Evolutionary conservation across 2,888 invertebrate species (phyloP).

Genomic region (Baccha elongata): DNA sequence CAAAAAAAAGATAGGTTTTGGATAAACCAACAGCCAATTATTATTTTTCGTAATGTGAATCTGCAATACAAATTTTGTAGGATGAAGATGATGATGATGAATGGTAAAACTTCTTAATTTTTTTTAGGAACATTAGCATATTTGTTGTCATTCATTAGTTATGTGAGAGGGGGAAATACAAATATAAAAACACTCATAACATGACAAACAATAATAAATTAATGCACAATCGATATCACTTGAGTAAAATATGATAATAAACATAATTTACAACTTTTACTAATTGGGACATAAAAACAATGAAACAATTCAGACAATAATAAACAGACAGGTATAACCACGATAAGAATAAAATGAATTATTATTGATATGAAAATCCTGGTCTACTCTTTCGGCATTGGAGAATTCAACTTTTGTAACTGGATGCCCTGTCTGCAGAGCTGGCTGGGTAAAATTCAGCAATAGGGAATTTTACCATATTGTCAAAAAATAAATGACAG

Average conservation of each 20-base stretch:
- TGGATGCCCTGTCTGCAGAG: no score
- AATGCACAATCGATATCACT: conserved; percentile 47
- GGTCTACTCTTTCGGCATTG: no score
- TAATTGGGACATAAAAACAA: conserved; percentile 19
- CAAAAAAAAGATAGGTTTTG: neutral
- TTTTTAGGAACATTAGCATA: neutral
- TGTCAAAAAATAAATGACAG: no score
- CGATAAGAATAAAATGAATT: conserved; percentile 38
- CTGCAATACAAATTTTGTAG: conserved; percentile 30
- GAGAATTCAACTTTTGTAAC: no score
- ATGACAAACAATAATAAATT: conserved; percentile 40
- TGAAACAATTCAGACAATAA: conserved; percentile 8
- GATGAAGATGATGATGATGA: conserved; percentile 43
- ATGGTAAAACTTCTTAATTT: neutral
- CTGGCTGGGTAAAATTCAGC: no score
- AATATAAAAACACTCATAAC: neutral
- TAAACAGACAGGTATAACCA: conserved; percentile 46
- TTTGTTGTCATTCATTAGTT: neutral
- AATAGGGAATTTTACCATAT: no score
- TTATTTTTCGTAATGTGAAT: conserved; percentile 26
- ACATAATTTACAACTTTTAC: conserved; percentile 45
- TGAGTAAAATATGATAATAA: conserved; percentile 24
- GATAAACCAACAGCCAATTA: conserved; percentile 35
- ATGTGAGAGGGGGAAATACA: neutral
- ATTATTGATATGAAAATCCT: no score